These are phyloP conservation scores for Aeoliscus strigatus DNA, from an alignment of 2,797 vertebrate genomes.

Conservation along the genomic window DNA sequence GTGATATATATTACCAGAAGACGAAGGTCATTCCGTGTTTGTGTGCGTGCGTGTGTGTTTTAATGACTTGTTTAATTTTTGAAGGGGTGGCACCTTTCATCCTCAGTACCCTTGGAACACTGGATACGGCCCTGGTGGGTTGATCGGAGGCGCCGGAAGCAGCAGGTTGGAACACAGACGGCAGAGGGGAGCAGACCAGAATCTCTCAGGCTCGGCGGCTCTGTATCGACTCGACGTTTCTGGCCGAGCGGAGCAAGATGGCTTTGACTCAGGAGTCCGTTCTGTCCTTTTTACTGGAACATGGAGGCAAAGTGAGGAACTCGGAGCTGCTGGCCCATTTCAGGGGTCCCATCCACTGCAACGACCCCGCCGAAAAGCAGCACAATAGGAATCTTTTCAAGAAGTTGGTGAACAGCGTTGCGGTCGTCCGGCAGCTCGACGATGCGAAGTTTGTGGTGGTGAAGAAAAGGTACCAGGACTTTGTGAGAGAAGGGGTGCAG, in stretches of 20 bases:
- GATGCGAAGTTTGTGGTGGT: conserved; percentile 82
- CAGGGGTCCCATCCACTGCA: conserved; percentile 72
- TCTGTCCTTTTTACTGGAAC: conserved; percentile 80
- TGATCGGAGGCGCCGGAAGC: conserved; percentile 71
- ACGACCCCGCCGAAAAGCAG: conserved; percentile 71
- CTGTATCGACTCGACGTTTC: background rate
- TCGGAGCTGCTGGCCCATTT: conserved; percentile 80
- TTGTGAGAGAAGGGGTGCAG: conserved; percentile 40
- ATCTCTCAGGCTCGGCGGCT: conserved; percentile 3
- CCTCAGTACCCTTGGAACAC: too few species aligned
- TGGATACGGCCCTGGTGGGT: too few species aligned
- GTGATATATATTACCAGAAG: too few species aligned
- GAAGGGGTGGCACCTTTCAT: too few species aligned
- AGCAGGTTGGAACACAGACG: conserved; percentile 62
- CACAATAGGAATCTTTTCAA: conserved; percentile 84
- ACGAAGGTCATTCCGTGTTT: too few species aligned
- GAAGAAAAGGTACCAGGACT: conserved; percentile 71
- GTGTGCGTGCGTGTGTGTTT: too few species aligned
- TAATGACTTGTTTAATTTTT: too few species aligned
- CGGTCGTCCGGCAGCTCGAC: conserved; percentile 80
- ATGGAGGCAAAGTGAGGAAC: conserved; percentile 80
- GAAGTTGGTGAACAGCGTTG: conserved; percentile 83
- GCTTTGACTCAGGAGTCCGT: conserved; percentile 77
- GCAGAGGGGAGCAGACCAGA: conserved; percentile 3
- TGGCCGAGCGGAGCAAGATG: conserved; percentile 36